Base-by-base conservation (phyloP, 2,888 invertebrate genomes). In the Brachycybe producta region DNA sequence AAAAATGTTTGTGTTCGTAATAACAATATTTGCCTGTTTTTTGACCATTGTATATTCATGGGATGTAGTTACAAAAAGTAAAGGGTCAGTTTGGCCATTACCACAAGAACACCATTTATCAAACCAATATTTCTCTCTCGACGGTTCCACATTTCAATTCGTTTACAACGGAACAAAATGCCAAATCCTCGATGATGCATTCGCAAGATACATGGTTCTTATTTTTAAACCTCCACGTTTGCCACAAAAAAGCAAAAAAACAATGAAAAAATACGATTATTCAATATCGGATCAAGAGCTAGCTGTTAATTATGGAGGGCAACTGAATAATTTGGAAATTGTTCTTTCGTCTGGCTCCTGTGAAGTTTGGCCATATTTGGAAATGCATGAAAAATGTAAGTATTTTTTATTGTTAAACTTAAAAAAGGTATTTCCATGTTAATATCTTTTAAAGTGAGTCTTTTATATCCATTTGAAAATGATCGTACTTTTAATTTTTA, bases 331-430 rank as follows among this genome's bases (percentile, higher is more conserved):
- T 15, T 60, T 84, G 13, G 61, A 70, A n/a, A 70, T 86, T 1
- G 64, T 73, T 30, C 65, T 86, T n/a, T n/a, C n/a, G 43, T 67
- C 64, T 23, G 64, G 69, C 4, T 66, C 73, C 0, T 88, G 87
- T 63, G 76, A 79, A 59, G 67, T 69, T 0, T 73, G 73, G 60
- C 87, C 87, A 0, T 67, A 75, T 54, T 67, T 79, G 28, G 65
- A 73, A 42, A 84, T 84, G 78, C 76, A 81, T 62, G 90, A 90
- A 68, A 74, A 76, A 58, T 87, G 82, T 84, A 72, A 74, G 78
- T 19, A 19, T 28, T n/a, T 27, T 15, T 43, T 3, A 13, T 38
- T 8, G 11, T 15, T 17, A 8, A 11, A 13, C 38, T 8, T 15
- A 13, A n/a, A 8, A 11, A 11, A 8, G n/a, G n/a, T 30, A n/a